Evolutionary conservation across 2,797 vertebrate species (phyloP), one percentile per base, ranked within the genome.

Genomic region (Megalops cyprinoides): DNA sequence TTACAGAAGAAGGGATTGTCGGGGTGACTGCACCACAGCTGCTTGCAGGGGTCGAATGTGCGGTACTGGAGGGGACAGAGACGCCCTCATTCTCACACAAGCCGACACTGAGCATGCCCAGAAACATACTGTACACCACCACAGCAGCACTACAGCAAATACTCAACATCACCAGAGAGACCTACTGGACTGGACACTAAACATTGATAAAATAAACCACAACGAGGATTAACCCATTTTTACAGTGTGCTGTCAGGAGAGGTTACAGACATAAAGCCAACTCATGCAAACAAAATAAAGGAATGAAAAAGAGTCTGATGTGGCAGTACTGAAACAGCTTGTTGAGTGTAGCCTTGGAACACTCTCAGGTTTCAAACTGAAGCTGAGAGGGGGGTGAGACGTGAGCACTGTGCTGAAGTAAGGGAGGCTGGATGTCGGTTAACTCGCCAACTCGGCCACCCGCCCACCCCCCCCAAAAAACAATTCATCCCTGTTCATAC

Each of bases 1-100:
- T 99, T 99, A 91, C 98, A 99, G 93, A 99, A 99, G 90, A 99
- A 99, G 77, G 97, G 98, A 87, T 99, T 99, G 89, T 99, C 98
- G 0, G 97, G 97, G 87, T 99, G 98, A 91, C 97, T 98, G 65
- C 98, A 99, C 98, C 98, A 99, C 78, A 99, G 94, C 88, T 99
- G 98, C 90, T 98, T 98, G 91, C 98, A 99, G 73, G 98, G 97
- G 88, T 99, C 98, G 67, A 98, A 98, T 0, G 97, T 96, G 74
- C 97, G 97, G 91, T 98, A 99, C 98, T 99, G 93, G 79, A 91
- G 93, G 60, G 90, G 82, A 87, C 80, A 93, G 82, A 89, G 77
- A 88, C 82, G 85, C 74, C 81, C 75, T 82, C 77, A 86, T 77
- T 82, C 60, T 76, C 73, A 69, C 28, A 25, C 48, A 8, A 20